Conservation (phyloP, 2,888 invertebrate genomes). For the Nephrotoma flavescens region DNA sequence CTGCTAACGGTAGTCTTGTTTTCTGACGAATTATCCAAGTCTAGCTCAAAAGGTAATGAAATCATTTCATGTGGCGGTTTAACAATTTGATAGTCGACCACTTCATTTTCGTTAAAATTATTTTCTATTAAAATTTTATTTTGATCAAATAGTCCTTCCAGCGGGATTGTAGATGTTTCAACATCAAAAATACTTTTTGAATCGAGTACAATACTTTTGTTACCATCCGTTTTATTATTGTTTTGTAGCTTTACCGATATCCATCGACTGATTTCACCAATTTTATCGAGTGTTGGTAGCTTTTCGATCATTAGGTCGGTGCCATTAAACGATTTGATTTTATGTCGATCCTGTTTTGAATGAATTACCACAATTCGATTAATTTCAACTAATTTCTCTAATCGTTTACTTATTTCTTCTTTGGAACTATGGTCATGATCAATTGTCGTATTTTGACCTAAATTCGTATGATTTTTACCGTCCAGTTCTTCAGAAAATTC, state of each 20-base stretch:
- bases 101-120: background rate
- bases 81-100: background rate
- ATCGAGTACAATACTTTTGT: slow-evolving; percentile 31
- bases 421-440: slow-evolving; percentile 21
- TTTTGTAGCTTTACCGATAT: slow-evolving; percentile 44
- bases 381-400: slow-evolving; percentile 49
- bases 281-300: slow-evolving; percentile 45
- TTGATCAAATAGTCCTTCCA: slow-evolving; percentile 44
- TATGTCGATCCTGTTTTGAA: slow-evolving; percentile 45
- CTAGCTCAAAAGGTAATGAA: background rate
- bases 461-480: background rate
- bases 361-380: slow-evolving; percentile 54
- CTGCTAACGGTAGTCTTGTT: background rate
- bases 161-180: slow-evolving; percentile 49
- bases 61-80: background rate
- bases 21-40: no score
- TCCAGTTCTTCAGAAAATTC: slow-evolving; percentile 9
- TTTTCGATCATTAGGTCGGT: slow-evolving; percentile 42
- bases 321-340: slow-evolving; percentile 37
- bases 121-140: background rate
- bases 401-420: slow-evolving; percentile 31
- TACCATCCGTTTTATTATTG: slow-evolving; percentile 19
- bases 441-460: slow-evolving; percentile 10
- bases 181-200: slow-evolving; percentile 28
- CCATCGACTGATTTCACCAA: slow-evolving; percentile 53